Conservation (phyloP, 2,888 invertebrate species). For the Apotomis capreana region DNA sequence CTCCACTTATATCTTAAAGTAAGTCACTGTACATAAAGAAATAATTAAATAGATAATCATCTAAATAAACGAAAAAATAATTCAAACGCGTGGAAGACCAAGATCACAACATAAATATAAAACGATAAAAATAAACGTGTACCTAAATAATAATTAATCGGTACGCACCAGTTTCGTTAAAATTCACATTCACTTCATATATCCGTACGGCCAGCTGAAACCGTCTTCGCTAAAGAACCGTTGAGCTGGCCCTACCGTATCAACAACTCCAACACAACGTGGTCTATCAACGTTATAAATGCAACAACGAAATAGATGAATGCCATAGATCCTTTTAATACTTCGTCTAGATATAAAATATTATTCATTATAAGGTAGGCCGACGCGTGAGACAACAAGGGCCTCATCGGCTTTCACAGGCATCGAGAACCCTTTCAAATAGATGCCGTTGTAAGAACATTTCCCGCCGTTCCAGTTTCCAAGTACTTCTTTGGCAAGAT, state of each 20-base stretch:
- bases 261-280: slow-evolving; percentile 17
- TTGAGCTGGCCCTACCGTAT: slow-evolving; percentile 11
- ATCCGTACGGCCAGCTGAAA: neutral
- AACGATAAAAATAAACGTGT: slow-evolving; percentile 66
- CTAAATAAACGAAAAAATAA: slow-evolving; percentile 67
- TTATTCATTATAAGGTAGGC: slow-evolving; percentile 3
- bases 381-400: neutral
- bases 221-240: neutral
- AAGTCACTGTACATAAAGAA: slow-evolving; percentile 69
- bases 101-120: slow-evolving; percentile 82
- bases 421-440: slow-evolving; percentile 1
- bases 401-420: neutral
- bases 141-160: slow-evolving; percentile 61
- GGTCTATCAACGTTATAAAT: slow-evolving; percentile 32
- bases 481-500: slow-evolving; percentile 22
- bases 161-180: slow-evolving; percentile 64
- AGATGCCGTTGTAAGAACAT: slow-evolving; percentile 11
- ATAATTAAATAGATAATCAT: slow-evolving; percentile 69
- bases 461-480: slow-evolving; percentile 1
- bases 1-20: slow-evolving; percentile 55
- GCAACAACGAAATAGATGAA: slow-evolving; percentile 38
- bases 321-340: slow-evolving; percentile 25
- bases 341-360: slow-evolving; percentile 16
- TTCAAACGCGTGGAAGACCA: slow-evolving; percentile 79
- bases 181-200: slow-evolving; percentile 28